Base-by-base conservation (phyloP, 2,888 invertebrate genomes). In the Pseudococcus viburni region DNA sequence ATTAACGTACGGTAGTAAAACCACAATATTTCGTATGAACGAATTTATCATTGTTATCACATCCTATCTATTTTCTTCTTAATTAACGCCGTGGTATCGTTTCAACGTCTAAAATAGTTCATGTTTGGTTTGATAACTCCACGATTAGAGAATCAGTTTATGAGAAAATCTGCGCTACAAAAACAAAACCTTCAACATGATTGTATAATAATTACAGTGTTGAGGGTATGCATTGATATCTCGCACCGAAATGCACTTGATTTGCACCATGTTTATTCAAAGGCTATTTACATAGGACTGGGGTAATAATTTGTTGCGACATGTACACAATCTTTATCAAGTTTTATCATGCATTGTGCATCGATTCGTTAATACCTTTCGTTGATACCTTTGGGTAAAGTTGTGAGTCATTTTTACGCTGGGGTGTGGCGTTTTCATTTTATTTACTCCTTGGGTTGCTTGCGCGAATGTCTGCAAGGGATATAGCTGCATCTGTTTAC, bases 401-500 rank as follows among this genome's bases (percentile, higher is more conserved):
- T 15, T 19, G 80, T 46, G 80, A 83, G 46, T 83, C 77, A 77
- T 83, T 73, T 83, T 83, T 46, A 19, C 19, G 19, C 19, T 83
- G 80, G 80, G 80, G 80, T 83, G 80, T 83, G 80, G 80, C 80
- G 46, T 46, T 19, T 26, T n/a, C 80, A 83, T 83, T 46, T 83
- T 46, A 83, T 83, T 83, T 19, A 77, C 39, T 39, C 19, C 80
- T 83, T 83, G 80, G 19, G 46, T 83, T 83, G 80, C 80, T 46
- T 83, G 80, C 80, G 80, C 80, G 80, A 83, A 83, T 83, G 80
- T 83, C 46, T 83, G 22, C 46, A 83, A 83, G 80, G 80, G 80
- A 83, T 9, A 46, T 83, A 33, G 80, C 19, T 83, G 80, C 80
- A 83, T 83, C 80, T 83, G 80, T 83, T 83, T 46, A 83, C 46